phyloP scores from a whole-genome alignment of 1,140 invertebrate species.

The Xylocopa sonorina region DNA sequence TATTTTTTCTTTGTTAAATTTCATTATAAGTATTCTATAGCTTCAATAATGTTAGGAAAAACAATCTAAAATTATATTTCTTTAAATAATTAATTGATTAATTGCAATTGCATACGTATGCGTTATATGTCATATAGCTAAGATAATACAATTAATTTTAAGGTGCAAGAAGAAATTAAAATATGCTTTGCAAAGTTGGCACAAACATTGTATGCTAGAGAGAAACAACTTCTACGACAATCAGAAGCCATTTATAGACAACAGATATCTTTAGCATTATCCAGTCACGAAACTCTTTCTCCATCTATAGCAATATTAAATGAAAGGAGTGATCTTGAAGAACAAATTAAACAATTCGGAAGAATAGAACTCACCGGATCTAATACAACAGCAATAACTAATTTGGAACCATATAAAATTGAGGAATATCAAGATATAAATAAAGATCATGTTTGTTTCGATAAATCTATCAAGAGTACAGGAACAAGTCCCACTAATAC shows the following conservation, averaged over 20 bases:
- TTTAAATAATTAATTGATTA: neutral
- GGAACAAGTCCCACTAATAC: slow-evolving; percentile 69
- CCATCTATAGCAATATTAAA: slow-evolving; percentile 75
- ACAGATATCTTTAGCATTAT: slow-evolving; percentile 77
- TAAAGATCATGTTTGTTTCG: slow-evolving; percentile 81
- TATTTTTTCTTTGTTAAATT: neutral
- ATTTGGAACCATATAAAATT: slow-evolving; percentile 77
- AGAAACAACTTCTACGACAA: slow-evolving; percentile 82
- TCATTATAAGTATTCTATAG: neutral
- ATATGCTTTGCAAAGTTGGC: slow-evolving; percentile 80
- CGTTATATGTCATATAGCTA: neutral
- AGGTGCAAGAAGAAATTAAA: slow-evolving; percentile 81
- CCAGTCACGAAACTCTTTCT: slow-evolving; percentile 69
- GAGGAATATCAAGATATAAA: slow-evolving; percentile 79
- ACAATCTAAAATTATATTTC: neutral
- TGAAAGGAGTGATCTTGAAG: slow-evolving; percentile 74
- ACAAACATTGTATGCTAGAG: slow-evolving; percentile 79
- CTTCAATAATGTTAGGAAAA: neutral
- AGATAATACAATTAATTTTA: slow-evolving; percentile 53
- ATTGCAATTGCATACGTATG: neutral
- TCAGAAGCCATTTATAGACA: slow-evolving; percentile 82
- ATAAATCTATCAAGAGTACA: slow-evolving; percentile 80
- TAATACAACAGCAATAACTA: slow-evolving; percentile 78
- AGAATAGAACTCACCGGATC: slow-evolving; percentile 80
- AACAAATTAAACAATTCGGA: slow-evolving; percentile 80